phyloP scores from a whole-genome alignment of 2,113 vertebrate species.

The Erythrolamprus reginae region DNA sequence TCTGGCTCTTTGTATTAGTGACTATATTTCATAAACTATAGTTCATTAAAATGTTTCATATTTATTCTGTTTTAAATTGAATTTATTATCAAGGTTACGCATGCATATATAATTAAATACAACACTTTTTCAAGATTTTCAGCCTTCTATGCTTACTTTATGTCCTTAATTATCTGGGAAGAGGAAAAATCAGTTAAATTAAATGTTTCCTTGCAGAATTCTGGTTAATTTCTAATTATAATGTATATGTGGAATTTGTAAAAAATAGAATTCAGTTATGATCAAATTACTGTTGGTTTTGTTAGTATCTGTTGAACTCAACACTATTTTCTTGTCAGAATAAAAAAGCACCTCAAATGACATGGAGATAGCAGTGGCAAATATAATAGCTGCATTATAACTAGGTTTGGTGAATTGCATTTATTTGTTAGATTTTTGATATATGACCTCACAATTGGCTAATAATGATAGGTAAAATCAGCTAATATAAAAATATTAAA shows the following conservation, averaged over 20 bases:
- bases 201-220: not conserved
- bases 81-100: not conserved
- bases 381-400: not conserved
- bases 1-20: slow-evolving; percentile 17
- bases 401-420: not conserved
- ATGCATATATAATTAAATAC: not conserved
- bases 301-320: not conserved
- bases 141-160: not conserved
- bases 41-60: not conserved
- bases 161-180: not conserved
- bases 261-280: not conserved
- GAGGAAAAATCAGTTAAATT: not conserved
- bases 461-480: not conserved
- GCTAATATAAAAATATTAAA: not conserved
- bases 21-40: not conserved
- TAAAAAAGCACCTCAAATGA: not conserved
- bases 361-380: not conserved
- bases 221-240: not conserved
- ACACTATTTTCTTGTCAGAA: not conserved
- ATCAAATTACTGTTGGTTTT: not conserved
- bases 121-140: not conserved
- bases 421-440: not conserved
- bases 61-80: not conserved
- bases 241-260: not conserved
- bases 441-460: not conserved